A percentile compares a stretch with the other conserved stretches of the same genome.
Evolutionary conservation across 2,113 vertebrate species (phyloP).

Genomic region (Acrocephalus kingi): DNA sequence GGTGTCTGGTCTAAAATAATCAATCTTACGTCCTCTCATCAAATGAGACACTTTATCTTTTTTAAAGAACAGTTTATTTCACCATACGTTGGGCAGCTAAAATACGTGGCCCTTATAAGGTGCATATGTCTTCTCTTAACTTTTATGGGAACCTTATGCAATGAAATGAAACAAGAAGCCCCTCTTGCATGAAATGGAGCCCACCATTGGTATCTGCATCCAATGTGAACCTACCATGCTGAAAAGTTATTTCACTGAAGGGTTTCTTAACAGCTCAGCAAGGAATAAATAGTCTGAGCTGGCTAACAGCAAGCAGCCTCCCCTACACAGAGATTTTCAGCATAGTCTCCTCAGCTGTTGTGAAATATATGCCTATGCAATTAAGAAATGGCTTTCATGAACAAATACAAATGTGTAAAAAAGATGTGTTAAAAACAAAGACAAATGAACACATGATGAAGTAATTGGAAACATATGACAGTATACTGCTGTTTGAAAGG

Average conservation of each 20-base stretch:
- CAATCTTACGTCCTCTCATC: neutral
- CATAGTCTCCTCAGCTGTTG: neutral
- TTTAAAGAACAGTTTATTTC: neutral
- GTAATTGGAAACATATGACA: neutral
- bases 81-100: neutral
- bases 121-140: neutral
- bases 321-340: neutral
- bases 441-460: neutral
- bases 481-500: neutral
- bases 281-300: neutral
- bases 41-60: neutral
- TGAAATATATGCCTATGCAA: neutral
- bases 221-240: neutral
- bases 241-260: neutral
- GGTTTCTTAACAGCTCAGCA: neutral
- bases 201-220: neutral
- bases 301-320: neutral
- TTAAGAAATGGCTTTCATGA: neutral
- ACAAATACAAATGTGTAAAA: neutral
- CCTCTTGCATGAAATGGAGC: neutral
- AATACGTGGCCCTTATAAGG: neutral
- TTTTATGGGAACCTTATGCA: neutral
- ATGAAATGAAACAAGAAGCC: neutral
- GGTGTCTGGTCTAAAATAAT: neutral
- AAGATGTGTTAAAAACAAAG: neutral